Evolutionary conservation across 2,113 vertebrate species (phyloP).

Genomic region (Riparia riparia): DNA sequence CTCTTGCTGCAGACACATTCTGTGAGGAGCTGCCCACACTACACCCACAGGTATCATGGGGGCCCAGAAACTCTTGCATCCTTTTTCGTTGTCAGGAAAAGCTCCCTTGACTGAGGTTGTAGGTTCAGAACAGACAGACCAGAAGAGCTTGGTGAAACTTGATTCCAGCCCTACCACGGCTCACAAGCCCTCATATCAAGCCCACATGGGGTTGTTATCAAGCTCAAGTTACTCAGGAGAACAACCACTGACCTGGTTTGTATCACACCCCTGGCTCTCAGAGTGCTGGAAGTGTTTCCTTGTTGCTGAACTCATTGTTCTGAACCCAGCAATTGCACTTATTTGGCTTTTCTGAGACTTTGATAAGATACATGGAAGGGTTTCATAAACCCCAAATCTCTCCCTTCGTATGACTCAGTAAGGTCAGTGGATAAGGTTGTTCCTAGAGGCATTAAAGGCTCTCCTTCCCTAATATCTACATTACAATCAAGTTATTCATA

Average conservation of each 20-base stretch:
- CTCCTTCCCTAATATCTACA: background rate
- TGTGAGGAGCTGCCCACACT: background rate
- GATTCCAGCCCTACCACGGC: background rate
- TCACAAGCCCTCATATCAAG: background rate
- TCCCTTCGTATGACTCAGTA: background rate
- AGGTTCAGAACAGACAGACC: background rate
- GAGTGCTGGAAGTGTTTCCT: background rate
- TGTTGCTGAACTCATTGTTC: background rate
- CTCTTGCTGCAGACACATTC: background rate
- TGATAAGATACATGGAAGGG: background rate
- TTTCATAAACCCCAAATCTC: background rate
- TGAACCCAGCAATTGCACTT: background rate
- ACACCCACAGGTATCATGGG: background rate
- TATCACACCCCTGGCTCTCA: background rate
- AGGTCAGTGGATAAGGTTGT: background rate
- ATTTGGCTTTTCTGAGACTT: background rate
- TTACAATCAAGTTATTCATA: background rate
- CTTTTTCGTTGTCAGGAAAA: background rate
- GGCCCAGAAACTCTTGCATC: background rate
- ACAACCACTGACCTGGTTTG: background rate
- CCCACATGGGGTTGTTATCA: background rate
- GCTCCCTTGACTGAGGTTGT: background rate
- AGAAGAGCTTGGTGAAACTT: background rate
- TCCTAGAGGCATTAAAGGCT: background rate
- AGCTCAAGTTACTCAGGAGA: background rate